Evolutionary conservation across 2,888 invertebrate species (phyloP), one percentile per base, ranked within the genome.

Genomic region (Neria commutata): DNA sequence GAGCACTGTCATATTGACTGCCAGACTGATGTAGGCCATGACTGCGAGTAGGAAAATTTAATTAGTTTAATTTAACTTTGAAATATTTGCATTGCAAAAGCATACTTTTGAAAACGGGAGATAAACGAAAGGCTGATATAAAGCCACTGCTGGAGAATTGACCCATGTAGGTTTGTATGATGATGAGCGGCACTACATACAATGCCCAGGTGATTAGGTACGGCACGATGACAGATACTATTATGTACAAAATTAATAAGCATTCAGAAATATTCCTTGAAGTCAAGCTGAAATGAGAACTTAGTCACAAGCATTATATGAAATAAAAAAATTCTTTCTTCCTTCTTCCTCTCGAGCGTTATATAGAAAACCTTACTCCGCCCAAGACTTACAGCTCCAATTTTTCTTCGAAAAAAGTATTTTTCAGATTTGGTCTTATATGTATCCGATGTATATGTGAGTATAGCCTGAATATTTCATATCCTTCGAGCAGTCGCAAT

Each of bases 41-140:
- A 93, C 92, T 93, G 80, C 5, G 29, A 50, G 19, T 6, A 33
- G 2, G 16, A 4, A 49, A n/a, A 8, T 2, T 17, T 26, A 24
- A 26, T 45, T 8, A 21, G 2, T 26, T 54, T 29, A 26, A 21
- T 16, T 16, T 10, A 16, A n/a, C 21, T 11, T 40, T 8, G 25
- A 6, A 6, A 8, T 29, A 29, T 29, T 29, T 29, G n/a, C n/a
- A n/a, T 29, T 29, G 6, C 6, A 2, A 14, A 24, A 19, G 3
- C 19, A 48, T 81, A 91, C 92, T 93, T 88, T 93, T 94, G 81
- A 93, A 91, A 46, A 93, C 81, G 1, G 93, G 92, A 60, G 87
- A 87, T 67, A 90, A 87, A 71, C 87, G 88, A 83, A 91, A 92
- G 56, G 91, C 85, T 17, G 90, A 88, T 67, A 92, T 87, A 68